Conservation (phyloP, 2,113 vertebrate genomes). For the Erpornis zantholeuca region DNA sequence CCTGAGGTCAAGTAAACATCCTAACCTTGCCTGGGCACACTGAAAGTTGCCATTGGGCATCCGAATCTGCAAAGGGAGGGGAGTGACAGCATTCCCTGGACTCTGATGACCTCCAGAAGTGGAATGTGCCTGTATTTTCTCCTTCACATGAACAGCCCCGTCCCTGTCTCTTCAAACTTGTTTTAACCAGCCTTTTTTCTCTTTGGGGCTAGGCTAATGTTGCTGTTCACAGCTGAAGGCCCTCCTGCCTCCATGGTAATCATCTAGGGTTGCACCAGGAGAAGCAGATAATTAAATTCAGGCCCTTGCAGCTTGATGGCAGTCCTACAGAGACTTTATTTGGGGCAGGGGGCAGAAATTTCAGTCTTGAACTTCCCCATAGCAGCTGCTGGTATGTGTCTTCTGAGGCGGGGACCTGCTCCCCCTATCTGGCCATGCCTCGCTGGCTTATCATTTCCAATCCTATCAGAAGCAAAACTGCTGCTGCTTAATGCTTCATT, state of each 20-base stretch:
- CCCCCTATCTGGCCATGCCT: neutral
- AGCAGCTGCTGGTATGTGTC: neutral
- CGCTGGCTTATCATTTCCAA: slow-evolving; percentile 50
- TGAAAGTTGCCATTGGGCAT: neutral
- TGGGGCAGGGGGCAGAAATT: neutral
- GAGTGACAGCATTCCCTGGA: neutral
- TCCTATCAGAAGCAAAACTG: slow-evolving; percentile 66
- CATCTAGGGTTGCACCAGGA: neutral
- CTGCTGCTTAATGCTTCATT: slow-evolving; percentile 64
- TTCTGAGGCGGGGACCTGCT: neutral
- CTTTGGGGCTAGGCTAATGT: neutral
- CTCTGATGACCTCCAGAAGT: neutral
- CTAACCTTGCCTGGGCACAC: neutral
- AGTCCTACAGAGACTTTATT: neutral
- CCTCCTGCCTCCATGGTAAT: neutral
- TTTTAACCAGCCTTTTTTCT: neutral
- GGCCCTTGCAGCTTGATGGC: neutral
- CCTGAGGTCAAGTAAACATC: neutral
- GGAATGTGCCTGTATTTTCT: neutral
- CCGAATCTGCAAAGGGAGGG: rapidly evolving
- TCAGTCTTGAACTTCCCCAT: neutral
- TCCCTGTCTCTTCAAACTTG: neutral
- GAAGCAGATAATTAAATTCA: slow-evolving; percentile 9
- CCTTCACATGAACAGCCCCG: neutral
- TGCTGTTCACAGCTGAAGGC: neutral